Conservation (phyloP, 2,888 invertebrate genomes). For the Elysia crispata region DNA sequence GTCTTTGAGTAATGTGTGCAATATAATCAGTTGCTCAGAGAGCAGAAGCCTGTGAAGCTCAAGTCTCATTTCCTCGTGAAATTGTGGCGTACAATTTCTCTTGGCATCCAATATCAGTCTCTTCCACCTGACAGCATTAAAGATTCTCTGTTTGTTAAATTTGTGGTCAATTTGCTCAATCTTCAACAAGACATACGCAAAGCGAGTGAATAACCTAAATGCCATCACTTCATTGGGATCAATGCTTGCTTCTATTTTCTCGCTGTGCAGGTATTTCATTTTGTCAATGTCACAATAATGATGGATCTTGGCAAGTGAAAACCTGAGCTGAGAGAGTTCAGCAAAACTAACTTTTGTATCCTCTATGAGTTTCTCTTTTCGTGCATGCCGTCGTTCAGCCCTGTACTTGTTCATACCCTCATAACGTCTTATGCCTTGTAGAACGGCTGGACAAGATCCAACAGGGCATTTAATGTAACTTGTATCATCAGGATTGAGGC, state of each 20-base stretch:
- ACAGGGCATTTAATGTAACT: slow-evolving; percentile 36
- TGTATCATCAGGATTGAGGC: slow-evolving; percentile 21
- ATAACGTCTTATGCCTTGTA: slow-evolving; percentile 41
- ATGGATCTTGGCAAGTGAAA: slow-evolving; percentile 10
- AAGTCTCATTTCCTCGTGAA: slow-evolving; percentile 29
- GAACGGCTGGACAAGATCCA: background rate
- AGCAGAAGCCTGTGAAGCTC: slow-evolving; percentile 43
- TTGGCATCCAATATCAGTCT: slow-evolving; percentile 2
- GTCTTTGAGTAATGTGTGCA: slow-evolving; percentile 15
- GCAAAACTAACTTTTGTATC: slow-evolving; percentile 13
- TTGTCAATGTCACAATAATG: slow-evolving; percentile 42
- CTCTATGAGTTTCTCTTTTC: slow-evolving; percentile 11
- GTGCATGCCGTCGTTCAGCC: slow-evolving; percentile 35
- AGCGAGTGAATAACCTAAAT: slow-evolving; percentile 31
- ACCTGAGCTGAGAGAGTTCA: background rate
- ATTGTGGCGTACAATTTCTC: slow-evolving; percentile 24
- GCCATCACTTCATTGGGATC: slow-evolving; percentile 36
- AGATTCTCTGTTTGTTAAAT: slow-evolving; percentile 23
- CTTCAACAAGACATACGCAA: slow-evolving; percentile 27
- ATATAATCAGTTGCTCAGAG: slow-evolving; percentile 28
- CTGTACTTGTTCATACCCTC: slow-evolving; percentile 19
- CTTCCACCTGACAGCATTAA: slow-evolving; percentile 36
- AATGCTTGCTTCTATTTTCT: slow-evolving; percentile 14
- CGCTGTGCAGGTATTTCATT: slow-evolving; percentile 23
- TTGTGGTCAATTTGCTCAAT: slow-evolving; percentile 32